Conservation (phyloP, 2,113 vertebrate species). For the Hydrochoerus hydrochaeris region DNA sequence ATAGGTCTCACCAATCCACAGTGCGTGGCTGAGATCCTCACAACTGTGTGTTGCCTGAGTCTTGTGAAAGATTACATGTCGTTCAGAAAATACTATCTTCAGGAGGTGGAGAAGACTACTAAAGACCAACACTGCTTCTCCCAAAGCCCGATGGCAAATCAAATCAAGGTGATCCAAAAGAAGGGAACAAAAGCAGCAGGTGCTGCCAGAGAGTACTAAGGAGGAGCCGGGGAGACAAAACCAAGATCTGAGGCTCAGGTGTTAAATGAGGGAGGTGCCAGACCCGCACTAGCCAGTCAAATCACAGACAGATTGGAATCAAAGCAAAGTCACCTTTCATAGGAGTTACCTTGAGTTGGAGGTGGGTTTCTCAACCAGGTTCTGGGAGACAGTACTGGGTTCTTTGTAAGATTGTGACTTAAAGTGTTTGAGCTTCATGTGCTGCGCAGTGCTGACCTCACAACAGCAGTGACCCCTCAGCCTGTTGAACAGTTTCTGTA, state of each 20-base stretch:
- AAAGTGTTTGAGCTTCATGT: background rate
- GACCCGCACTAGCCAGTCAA: conserved; percentile 71
- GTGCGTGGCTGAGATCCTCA: conserved; percentile 96
- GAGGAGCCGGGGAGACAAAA: conserved; percentile 59
- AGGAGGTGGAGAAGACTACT: conserved; percentile 92
- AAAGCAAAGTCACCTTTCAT: conserved; percentile 61
- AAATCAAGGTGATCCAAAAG: conserved; percentile 21
- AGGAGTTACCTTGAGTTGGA: background rate
- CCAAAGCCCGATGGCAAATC: conserved; percentile 39
- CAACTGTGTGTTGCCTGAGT: conserved; percentile 93
- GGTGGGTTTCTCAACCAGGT: conserved; percentile 3
- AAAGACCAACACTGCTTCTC: conserved; percentile 63
- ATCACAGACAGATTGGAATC: conserved; percentile 59
- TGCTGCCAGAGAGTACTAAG: background rate
- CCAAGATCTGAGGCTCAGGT: conserved; percentile 20
- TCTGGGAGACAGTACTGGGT: background rate
- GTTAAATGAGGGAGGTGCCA: background rate
- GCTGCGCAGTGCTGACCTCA: background rate
- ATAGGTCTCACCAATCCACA: conserved; percentile 95
- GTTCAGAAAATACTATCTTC: conserved; percentile 95
- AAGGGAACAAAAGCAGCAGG: conserved; percentile 26
- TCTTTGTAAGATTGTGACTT: background rate
- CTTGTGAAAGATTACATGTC: conserved; percentile 94
- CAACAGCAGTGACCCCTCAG: background rate
- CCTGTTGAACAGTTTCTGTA: background rate